These are phyloP conservation scores for Ophiothrix spiculata DNA, from an alignment of 35 echinoderm and acorn worm species.

Conservation along the genomic window DNA sequence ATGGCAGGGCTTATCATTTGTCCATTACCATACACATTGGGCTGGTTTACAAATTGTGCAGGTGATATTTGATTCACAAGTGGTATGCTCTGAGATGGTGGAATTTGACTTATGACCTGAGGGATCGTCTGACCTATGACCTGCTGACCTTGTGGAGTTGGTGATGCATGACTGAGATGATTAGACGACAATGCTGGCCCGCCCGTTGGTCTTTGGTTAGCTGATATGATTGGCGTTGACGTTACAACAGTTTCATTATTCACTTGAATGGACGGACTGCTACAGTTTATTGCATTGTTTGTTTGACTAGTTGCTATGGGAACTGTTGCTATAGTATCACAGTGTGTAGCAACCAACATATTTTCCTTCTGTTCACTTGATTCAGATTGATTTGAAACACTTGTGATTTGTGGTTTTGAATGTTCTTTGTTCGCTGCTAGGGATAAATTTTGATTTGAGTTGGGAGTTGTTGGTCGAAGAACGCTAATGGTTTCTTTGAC, in stretches of 20 bases:
- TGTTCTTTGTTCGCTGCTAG: too few species aligned
- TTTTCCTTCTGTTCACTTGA: too few species aligned
- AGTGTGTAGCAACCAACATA: too few species aligned
- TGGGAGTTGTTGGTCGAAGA: too few species aligned
- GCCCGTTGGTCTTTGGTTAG: too few species aligned
- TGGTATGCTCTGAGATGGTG: not conserved
- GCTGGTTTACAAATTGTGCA: not conserved
- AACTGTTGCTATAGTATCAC: too few species aligned
- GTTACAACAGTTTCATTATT: not conserved
- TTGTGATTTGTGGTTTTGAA: too few species aligned
- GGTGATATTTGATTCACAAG: not conserved
- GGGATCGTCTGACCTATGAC: not conserved
- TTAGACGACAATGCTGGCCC: not conserved
- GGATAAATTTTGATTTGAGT: too few species aligned
- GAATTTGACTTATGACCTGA: not conserved
- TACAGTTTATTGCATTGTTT: not conserved
- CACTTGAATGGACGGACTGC: not conserved
- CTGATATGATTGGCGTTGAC: too few species aligned
- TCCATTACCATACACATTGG: not conserved
- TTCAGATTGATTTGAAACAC: too few species aligned
- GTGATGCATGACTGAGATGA: not conserved
- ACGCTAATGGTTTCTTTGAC: too few species aligned
- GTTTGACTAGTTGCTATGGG: too few species aligned
- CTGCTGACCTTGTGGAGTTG: not conserved
- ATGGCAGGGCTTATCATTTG: not conserved